Evolutionary conservation across 2,888 invertebrate genomes (phyloP), one percentile per base, ranked within the genome.

Genomic region (Papilio demoleus): DNA sequence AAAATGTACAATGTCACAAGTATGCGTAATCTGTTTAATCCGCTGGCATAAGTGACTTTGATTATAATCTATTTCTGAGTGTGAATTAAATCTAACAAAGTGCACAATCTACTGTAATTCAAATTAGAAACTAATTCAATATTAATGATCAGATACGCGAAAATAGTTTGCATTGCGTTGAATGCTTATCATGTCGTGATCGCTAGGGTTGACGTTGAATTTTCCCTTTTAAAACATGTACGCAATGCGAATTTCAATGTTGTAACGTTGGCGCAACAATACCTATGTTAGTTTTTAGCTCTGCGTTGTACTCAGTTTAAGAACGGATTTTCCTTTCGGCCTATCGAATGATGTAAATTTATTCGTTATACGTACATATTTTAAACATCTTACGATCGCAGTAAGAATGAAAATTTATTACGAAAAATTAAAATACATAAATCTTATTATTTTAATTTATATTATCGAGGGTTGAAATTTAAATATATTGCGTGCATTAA

Each of bases 111-210:
- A 17, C 31, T 58, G 63, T 45, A 45, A 63, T 63, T 47, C 45
- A 50, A 60, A 64, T 47, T 59, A 12, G 47, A 64, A 60, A 60
- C 47, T 64, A 59, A 59, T 58, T 17, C 60, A 59, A 67, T 61
- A 68, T 72, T 70, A 67, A 68, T 56, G 47, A 71, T 53, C 60
- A 11, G 45, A 67, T 72, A 71, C 70, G 62, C 53, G 70, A 72
- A 70, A 72, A 71, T 70, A 63, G 38, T 68, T 70, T 65, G 71
- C 64, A 72, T 68, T 58, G 71, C 61, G 62, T 71, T 72, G 72
- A 73, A 72, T 71, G 65, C 65, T 64, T 65, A 72, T 71, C 45
- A 42, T 60, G 70, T 70, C 65, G 70, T 72, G 71, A 71, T 70
- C 62, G 22, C 50, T 65, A 61, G 67, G 71, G 68, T 69, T 72